Percentiles rank a stretch among this genome's conserved stretches.
Evolutionary conservation across 2,888 invertebrate genomes (phyloP).

Genomic region (Hermaeophaga mercurialis): DNA sequence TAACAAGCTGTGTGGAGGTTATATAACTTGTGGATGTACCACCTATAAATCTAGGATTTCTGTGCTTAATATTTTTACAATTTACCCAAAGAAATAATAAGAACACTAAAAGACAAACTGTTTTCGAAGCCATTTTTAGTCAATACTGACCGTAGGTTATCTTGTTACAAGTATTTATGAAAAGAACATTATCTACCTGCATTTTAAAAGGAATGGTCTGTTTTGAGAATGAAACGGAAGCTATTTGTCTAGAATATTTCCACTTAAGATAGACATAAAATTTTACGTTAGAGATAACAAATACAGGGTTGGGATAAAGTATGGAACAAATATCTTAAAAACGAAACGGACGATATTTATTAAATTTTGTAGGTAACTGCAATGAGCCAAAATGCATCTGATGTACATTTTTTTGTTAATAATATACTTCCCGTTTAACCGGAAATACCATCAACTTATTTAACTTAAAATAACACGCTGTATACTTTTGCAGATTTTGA

Average conservation of each 20-base stretch:
- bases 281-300: no score
- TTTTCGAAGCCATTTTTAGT: constrained; percentile 16
- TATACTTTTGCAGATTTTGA: no score
- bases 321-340: no score
- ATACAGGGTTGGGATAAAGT: no score
- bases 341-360: no score
- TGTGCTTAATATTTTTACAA: constrained; percentile 18
- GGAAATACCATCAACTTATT: no score
- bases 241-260: not conserved
- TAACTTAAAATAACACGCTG: no score
- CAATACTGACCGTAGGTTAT: constrained; percentile 13
- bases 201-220: constrained; percentile 11
- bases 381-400: no score
- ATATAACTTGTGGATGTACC: constrained; percentile 49
- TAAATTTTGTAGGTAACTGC: no score
- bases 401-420: no score
- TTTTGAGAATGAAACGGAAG: constrained; percentile 13
- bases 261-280: no score
- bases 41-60: constrained; percentile 27
- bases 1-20: constrained; percentile 46
- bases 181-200: constrained; percentile 12
- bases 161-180: constrained; percentile 25
- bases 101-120: constrained; percentile 7
- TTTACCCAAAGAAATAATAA: constrained; percentile 17
- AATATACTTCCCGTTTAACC: no score